Conservation (phyloP, 1,140 invertebrate species). For the Bursaphelenchus mucronatus region DNA sequence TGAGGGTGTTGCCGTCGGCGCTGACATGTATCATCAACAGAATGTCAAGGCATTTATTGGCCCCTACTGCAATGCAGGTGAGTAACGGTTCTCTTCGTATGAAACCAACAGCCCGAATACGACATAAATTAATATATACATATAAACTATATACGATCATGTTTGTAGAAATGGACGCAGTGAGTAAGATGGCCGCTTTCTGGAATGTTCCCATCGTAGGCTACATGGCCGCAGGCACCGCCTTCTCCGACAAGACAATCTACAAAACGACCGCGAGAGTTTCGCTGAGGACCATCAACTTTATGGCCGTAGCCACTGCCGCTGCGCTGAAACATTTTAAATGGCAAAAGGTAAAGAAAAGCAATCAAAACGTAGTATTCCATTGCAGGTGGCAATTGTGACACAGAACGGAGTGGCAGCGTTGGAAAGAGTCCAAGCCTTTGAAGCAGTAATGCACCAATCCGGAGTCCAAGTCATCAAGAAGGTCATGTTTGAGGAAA, state of each 20-base stretch:
- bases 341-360: conserved; percentile 42
- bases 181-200: conserved; percentile 52
- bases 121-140: background rate
- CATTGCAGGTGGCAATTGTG: conserved; percentile 47
- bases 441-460: conserved; percentile 54
- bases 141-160: conserved; percentile 29
- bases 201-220: conserved; percentile 56
- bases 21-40: conserved; percentile 36
- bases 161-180: conserved; percentile 52
- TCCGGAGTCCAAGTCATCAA: conserved; percentile 27
- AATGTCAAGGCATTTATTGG: conserved; percentile 2
- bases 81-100: background rate
- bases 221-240: conserved; percentile 49
- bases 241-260: conserved; percentile 53
- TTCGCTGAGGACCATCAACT: conserved; percentile 52
- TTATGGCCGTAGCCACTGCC: conserved; percentile 41
- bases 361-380: background rate
- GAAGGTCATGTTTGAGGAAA: conserved; percentile 53
- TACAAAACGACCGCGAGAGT: conserved; percentile 55
- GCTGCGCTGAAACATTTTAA: conserved; percentile 46
- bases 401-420: conserved; percentile 55
- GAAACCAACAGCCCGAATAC: conserved; percentile 26
- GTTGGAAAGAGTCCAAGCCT: conserved; percentile 49
- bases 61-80: conserved; percentile 30
- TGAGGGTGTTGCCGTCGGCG: conserved; percentile 44